These are phyloP conservation scores for Dastarcus helophoroides DNA, from an alignment of 2,888 invertebrate species.

Conservation along the genomic window DNA sequence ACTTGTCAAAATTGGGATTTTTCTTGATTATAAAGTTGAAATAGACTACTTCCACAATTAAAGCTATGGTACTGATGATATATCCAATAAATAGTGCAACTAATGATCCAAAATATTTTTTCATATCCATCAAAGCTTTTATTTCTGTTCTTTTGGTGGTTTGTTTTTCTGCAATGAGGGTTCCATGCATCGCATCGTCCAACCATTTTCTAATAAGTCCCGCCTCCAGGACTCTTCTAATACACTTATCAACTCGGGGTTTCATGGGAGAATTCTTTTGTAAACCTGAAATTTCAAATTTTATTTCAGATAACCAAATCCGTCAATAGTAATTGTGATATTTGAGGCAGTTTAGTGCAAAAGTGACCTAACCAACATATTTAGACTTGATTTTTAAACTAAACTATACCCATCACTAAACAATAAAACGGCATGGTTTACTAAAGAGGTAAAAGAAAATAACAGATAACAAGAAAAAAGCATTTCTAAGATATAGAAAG, in stretches of 20 bases:
- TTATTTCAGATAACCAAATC: too few relatives aligned
- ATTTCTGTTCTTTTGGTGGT: slow-evolving; percentile 37
- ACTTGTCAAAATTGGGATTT: slow-evolving; percentile 63
- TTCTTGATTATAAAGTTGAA: slow-evolving; percentile 54
- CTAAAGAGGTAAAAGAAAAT: too few relatives aligned
- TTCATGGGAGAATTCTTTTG: slow-evolving; percentile 74
- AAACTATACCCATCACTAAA: too few relatives aligned
- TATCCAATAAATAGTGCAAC: slow-evolving; percentile 63
- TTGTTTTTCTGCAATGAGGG: slow-evolving; percentile 42
- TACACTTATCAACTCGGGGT: slow-evolving; percentile 51
- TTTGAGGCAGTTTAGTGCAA: background rate
- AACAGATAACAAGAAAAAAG: too few relatives aligned
- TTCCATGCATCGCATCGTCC: slow-evolving; percentile 56
- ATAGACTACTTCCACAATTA: slow-evolving; percentile 53
- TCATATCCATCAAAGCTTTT: slow-evolving; percentile 66
- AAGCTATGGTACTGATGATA: slow-evolving; percentile 42
- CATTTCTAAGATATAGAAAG: too few relatives aligned
- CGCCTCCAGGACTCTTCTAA: slow-evolving; percentile 58
- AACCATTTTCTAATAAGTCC: slow-evolving; percentile 72
- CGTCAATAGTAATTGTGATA: background rate
- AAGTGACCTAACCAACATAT: too few relatives aligned
- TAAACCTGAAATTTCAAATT: slow-evolving; percentile 51
- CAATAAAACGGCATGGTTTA: too few relatives aligned
- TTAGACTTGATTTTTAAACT: too few relatives aligned
- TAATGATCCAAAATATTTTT: slow-evolving; percentile 67